Conservation (phyloP, 2,888 invertebrate genomes). For the Drosophila testacea region DNA sequence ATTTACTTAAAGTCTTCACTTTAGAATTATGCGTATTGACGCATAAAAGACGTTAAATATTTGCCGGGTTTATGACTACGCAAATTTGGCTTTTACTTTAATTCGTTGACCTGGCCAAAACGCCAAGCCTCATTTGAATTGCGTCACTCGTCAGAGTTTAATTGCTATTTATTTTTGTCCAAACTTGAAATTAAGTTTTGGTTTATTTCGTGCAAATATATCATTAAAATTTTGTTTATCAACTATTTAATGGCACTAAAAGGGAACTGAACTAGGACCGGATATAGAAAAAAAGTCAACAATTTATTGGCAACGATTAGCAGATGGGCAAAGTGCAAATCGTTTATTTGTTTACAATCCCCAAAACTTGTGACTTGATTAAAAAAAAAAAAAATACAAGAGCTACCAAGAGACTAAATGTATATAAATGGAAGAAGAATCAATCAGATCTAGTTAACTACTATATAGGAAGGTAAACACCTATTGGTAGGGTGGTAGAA, state of each 20-base stretch:
- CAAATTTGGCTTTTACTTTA: conserved; percentile 16
- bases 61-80: conserved; percentile 27
- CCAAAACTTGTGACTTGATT: conserved; percentile 50
- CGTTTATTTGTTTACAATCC: conserved; percentile 40
- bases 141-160: conserved; percentile 23
- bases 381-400: conserved; percentile 23
- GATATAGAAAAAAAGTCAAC: conserved; percentile 37
- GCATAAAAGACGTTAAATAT: conserved; percentile 18
- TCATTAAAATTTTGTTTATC: conserved; percentile 31
- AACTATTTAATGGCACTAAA: conserved; percentile 14
- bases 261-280: conserved; percentile 46
- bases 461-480: not conserved
- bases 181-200: conserved; percentile 12
- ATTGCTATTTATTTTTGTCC: conserved; percentile 4
- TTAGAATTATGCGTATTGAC: conserved; percentile 9
- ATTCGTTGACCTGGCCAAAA: conserved; percentile 18
- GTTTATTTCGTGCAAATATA: conserved; percentile 4
- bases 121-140: conserved; percentile 14
- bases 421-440: not conserved
- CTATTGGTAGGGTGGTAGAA: not conserved
- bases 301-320: conserved; percentile 57
- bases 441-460: not conserved
- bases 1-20: conserved; percentile 4
- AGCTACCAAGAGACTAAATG: not conserved
- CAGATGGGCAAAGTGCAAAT: conserved; percentile 45